These are phyloP conservation scores for Encarsia formosa DNA, from an alignment of 2,888 invertebrate genomes.

Conservation along the genomic window DNA sequence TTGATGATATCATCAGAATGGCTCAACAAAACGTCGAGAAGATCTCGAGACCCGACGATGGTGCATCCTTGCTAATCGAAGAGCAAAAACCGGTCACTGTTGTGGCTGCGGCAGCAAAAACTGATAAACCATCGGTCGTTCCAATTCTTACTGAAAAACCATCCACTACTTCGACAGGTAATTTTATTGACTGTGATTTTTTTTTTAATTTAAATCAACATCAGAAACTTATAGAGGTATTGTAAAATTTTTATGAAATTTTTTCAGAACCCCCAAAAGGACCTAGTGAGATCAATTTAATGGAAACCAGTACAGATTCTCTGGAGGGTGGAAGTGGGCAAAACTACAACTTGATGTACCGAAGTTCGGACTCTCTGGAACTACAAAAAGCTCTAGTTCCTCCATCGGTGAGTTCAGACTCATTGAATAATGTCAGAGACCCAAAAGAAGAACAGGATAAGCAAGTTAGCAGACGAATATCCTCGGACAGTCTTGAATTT, in stretches of 20 bases:
- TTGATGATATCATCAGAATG: slow-evolving; percentile 65
- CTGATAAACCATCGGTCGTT: slow-evolving; percentile 1
- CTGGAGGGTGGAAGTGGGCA: slow-evolving; percentile 57
- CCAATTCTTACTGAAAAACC: slow-evolving; percentile 7
- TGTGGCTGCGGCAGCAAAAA: slow-evolving; percentile 5
- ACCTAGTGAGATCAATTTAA: slow-evolving; percentile 52
- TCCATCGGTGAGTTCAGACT: slow-evolving; percentile 48
- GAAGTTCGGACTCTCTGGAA: slow-evolving; percentile 68
- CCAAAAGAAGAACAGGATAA: slow-evolving; percentile 34
- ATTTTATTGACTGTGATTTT: background rate
- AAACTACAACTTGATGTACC: slow-evolving; percentile 55
- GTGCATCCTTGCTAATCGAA: slow-evolving; percentile 11
- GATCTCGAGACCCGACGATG: slow-evolving; percentile 57
- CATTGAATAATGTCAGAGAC: slow-evolving; percentile 45
- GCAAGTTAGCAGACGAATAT: slow-evolving; percentile 43
- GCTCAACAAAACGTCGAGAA: slow-evolving; percentile 65
- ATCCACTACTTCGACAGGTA: background rate
- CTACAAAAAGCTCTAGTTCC: slow-evolving; percentile 55
- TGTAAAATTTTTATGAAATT: background rate
- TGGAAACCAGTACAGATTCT: slow-evolving; percentile 64
- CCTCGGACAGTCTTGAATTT: slow-evolving; percentile 47
- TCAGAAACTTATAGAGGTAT: no score
- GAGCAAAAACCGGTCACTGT: slow-evolving; percentile 20
- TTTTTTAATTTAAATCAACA: background rate
- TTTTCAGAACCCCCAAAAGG: background rate